Evolutionary conservation across 2,888 invertebrate species (phyloP).

Genomic region (Tridacna gigas): DNA sequence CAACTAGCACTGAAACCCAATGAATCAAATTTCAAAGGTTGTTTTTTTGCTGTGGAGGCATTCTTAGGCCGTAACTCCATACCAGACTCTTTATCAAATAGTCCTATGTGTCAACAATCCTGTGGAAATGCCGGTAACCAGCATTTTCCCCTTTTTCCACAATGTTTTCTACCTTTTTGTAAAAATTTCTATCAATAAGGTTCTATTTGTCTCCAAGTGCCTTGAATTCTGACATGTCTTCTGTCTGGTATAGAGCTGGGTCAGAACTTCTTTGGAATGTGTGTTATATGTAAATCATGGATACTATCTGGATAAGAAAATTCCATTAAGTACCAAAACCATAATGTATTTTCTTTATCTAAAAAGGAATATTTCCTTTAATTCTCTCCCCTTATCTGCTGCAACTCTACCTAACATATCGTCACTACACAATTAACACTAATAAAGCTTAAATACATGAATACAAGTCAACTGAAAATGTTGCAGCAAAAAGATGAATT

Average conservation of each 20-base stretch:
- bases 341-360: not conserved
- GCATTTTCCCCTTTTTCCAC: too few relatives aligned
- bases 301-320: not conserved
- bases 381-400: not conserved
- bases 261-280: not conserved
- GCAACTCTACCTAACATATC: not conserved
- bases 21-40: not conserved
- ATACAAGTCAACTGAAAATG: not conserved
- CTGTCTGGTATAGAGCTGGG: too few relatives aligned
- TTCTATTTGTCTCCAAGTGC: not conserved
- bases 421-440: not conserved
- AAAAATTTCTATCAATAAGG: not conserved
- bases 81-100: too few relatives aligned
- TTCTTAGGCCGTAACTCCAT: not conserved
- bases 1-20: slow-evolving; percentile 79
- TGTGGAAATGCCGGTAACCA: too few relatives aligned
- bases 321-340: not conserved
- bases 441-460: not conserved
- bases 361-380: not conserved
- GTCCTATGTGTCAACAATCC: not conserved
- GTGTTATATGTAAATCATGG: not conserved
- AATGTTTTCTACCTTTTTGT: too few relatives aligned
- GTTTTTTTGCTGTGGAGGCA: not conserved
- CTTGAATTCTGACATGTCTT: not conserved
- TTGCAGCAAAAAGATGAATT: not conserved